A percentile compares a stretch with the other conserved stretches of the same genome.
These are phyloP conservation scores for Pollenia amentaria DNA, from an alignment of 2,888 invertebrate genomes.

Conservation along the genomic window DNA sequence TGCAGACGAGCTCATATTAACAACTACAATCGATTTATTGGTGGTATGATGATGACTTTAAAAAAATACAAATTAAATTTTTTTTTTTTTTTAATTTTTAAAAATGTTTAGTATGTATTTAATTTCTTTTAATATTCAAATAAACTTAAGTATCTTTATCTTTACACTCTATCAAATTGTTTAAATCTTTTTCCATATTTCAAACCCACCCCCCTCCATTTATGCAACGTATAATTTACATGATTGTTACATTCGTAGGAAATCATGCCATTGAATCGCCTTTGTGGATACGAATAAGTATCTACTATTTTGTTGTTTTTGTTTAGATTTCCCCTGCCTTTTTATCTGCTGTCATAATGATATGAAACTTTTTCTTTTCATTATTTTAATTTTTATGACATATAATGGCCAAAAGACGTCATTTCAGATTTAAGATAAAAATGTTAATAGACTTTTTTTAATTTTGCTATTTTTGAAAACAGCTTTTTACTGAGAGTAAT, in stretches of 20 bases:
- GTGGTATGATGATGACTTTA: too few species aligned
- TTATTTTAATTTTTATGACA: slow-evolving; percentile 58
- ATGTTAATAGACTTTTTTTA: slow-evolving; percentile 48
- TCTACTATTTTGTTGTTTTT: too few species aligned
- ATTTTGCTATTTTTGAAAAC: slow-evolving; percentile 6
- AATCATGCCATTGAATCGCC: slow-evolving; percentile 29
- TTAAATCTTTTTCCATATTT: slow-evolving; percentile 30
- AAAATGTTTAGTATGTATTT: slow-evolving; percentile 3
- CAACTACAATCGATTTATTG: slow-evolving; percentile 22
- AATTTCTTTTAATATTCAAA: background rate
- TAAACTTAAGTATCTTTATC: slow-evolving; percentile 22
- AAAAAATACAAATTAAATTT: slow-evolving; percentile 3
- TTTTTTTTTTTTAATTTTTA: slow-evolving; percentile 13
- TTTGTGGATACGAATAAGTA: slow-evolving; percentile 12
- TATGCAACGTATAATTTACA: slow-evolving; percentile 48
- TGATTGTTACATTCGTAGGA: slow-evolving; percentile 27
- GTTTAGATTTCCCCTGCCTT: background rate
- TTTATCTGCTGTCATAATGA: slow-evolving; percentile 23
- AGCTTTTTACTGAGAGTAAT: slow-evolving; percentile 12
- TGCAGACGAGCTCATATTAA: background rate
- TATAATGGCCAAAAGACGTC: slow-evolving; percentile 65
- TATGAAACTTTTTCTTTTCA: slow-evolving; percentile 55
- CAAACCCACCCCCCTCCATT: background rate
- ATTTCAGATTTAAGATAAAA: slow-evolving; percentile 69
- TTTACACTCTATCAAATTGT: slow-evolving; percentile 28